Base-by-base conservation (phyloP, 1,140 invertebrate species). In the Pollicipes pollicipes region DNA sequence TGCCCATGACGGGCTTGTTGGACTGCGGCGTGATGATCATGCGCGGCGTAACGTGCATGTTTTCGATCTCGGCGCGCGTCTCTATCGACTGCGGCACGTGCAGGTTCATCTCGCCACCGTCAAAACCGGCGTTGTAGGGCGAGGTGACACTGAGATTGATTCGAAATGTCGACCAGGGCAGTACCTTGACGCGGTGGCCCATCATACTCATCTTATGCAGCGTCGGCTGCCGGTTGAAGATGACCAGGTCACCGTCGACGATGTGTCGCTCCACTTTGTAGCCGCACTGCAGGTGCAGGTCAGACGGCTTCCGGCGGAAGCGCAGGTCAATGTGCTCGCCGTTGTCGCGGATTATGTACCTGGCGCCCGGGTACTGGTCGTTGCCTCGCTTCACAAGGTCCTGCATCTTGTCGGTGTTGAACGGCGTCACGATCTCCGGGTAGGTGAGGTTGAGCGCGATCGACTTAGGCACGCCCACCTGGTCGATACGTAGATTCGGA, bases 151-250 rank as follows among this genome's bases (percentile, higher is more conserved):
- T 97, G 64, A 90, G 81, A 81, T 93, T 93, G 87, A 98, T 90
- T 71, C 96, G 88, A 80, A 98, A 98, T 74, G 96, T 98, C 66
- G 95, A 98, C 95, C 95, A 98, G 0, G 95, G 95, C 68, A 98
- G 79, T 6, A 98, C 81, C 81, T 97, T 97, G 0, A 98, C 95
- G 77, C 93, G 88, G 81, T 99, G 97, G 75, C 97, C 97, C 97
- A 99, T 99, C 97, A 99, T 99, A 89, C 90, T 94, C 97, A 99
- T 99, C 84, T 99, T 99, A 81, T 99, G 97, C 0, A 99, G 85
- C 1, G 97, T 99, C 0, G 97, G 97, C 77, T 99, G 97, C 72
- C 97, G 89, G 83, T 99, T 99, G 84, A 99, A 99, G 74, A 99
- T 96, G 32, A 99, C 93, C 64, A 97, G 84, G 83, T 99, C 97